Percentiles rank a stretch among this genome's conserved stretches.
Evolutionary conservation across 2,797 vertebrate species (phyloP).

Genomic region (Vespertilio murinus): DNA sequence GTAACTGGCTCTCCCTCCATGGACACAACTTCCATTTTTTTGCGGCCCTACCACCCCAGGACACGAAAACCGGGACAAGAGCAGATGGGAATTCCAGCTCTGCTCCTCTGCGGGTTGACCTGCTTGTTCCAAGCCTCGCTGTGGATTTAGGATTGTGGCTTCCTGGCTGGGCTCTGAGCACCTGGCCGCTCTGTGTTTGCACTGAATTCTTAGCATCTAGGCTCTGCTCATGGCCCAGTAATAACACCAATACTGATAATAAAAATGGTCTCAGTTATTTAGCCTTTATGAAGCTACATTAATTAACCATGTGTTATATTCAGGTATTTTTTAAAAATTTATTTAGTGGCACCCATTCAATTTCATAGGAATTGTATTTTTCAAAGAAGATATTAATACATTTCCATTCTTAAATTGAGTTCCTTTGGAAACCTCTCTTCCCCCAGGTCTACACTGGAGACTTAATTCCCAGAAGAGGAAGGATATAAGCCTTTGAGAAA

Average conservation of each 20-base stretch:
- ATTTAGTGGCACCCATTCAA: not conserved
- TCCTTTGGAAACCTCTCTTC: not conserved
- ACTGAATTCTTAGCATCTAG: not conserved
- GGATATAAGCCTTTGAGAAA: not conserved
- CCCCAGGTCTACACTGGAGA: not conserved
- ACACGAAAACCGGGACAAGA: not conserved
- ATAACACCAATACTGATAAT: not conserved
- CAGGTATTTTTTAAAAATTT: not conserved
- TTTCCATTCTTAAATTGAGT: not conserved
- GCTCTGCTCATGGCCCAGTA: not conserved
- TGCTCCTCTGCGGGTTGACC: not conserved
- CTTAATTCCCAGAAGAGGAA: not conserved
- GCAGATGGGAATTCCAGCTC: not conserved
- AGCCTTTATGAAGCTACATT: not conserved
- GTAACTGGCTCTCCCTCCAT: not conserved
- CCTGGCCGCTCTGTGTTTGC: not conserved
- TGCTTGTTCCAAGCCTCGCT: not conserved
- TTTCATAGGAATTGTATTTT: not conserved
- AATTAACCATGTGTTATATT: not conserved
- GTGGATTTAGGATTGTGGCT: not conserved
- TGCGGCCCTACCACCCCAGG: not conserved
- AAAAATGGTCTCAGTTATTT: not conserved
- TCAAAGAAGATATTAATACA: not conserved
- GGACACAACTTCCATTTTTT: not conserved
- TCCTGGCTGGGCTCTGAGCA: not conserved